Evolutionary conservation across 2,888 invertebrate species (phyloP), one percentile per base, ranked within the genome.

Genomic region (Chesias legatella): DNA sequence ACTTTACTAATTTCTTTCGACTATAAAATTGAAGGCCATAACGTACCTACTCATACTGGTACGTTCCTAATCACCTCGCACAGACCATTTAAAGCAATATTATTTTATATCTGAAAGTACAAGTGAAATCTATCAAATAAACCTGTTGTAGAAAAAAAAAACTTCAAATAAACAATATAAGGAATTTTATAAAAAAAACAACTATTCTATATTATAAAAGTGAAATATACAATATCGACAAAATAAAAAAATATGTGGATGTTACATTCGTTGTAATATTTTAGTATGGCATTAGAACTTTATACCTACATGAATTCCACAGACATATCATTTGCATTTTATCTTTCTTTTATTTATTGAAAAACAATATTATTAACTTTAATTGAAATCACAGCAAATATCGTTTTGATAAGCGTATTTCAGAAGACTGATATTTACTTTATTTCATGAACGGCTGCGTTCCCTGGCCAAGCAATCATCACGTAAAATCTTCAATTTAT

Each of bases 21-120:
- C 57, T 66, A 54, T 61, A 67, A 64, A 63, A 65, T 69, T 55
- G 67, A 78, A 79, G 79, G 79, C 78, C 72, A 72, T 73, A 60
- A 66, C 60, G 57, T 67, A 66, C 60, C 56, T 67, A 59, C 61
- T 32, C 31, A 30, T 33, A 43, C 22, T 10, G n/a, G 48, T 55
- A 55, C 54, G 52, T 47, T 43, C 46, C 50, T 52, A 50, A 50
- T 47, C 35, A 36, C 37, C 44, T 48, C 51, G 46, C 52, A 55
- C 52, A 50, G 45, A 49, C 45, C 49, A 47, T 41, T 26, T 23
- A 33, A 45, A 44, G 20, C 3, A 17, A 45, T 24, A 30, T 21
- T n/a, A 40, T 27, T 22, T 39, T 11, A 27, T 20, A 34, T 13
- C 27, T 33, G 28, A 39, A 35, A 30, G 10, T 30, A 30, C 23